These are phyloP conservation scores for Carcharodon carcharias DNA, from an alignment of 2,797 vertebrate genomes.

Conservation along the genomic window DNA sequence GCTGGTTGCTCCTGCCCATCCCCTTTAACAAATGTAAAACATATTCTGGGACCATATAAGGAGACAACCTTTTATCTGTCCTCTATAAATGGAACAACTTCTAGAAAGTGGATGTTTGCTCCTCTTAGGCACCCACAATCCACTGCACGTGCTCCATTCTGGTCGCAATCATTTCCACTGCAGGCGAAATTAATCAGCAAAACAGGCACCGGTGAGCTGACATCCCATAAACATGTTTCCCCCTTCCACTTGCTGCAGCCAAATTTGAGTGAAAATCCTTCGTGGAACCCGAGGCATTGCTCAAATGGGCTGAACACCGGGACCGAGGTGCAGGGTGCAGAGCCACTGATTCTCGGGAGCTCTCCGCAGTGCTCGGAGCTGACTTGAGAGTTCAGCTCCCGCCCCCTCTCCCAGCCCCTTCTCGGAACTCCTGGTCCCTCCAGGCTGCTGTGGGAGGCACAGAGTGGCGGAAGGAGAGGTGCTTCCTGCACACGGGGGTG, in stretches of 20 bases:
- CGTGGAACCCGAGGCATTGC: neutral
- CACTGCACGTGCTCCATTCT: neutral
- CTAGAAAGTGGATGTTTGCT: neutral
- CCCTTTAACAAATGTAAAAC: conserved; percentile 3
- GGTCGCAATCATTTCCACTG: neutral
- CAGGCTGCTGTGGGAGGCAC: neutral
- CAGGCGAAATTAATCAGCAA: neutral
- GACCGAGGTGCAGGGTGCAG: neutral
- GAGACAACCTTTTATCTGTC: neutral
- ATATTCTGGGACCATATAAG: conserved; percentile 12
- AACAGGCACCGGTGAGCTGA: neutral
- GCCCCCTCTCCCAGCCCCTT: no score
- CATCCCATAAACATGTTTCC: neutral
- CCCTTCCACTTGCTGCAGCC: neutral
- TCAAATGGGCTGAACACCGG: neutral
- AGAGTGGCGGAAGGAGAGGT: neutral
- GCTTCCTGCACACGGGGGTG: neutral
- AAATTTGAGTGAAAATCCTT: neutral
- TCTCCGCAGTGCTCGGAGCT: neutral
- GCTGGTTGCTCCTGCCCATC: neutral
- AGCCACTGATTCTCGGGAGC: neutral
- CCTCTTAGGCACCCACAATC: neutral
- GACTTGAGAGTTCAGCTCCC: neutral
- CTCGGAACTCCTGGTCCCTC: neutral
- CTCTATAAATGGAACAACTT: conserved; percentile 26